These are phyloP conservation scores for Drymonia ruficornis DNA, from an alignment of 2,888 invertebrate genomes.

Conservation along the genomic window DNA sequence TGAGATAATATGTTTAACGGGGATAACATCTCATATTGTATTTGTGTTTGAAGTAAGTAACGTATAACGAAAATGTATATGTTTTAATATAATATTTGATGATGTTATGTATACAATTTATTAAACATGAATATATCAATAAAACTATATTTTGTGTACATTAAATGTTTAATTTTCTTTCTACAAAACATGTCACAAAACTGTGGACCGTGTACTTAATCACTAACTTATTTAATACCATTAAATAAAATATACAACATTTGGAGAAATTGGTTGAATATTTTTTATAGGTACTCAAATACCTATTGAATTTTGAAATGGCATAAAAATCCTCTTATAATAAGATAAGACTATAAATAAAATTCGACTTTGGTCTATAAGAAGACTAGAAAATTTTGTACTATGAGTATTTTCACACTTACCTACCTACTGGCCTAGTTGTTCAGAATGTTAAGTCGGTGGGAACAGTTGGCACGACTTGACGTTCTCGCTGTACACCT, in stretches of 20 bases:
- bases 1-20: slow-evolving; percentile 71
- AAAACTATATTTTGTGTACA: slow-evolving; percentile 86
- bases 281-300: no score
- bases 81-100: slow-evolving; percentile 85
- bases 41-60: slow-evolving; percentile 82
- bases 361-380: slow-evolving; percentile 46
- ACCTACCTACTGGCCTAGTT: slow-evolving; percentile 9
- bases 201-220: slow-evolving; percentile 7
- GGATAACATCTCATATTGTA: slow-evolving; percentile 84
- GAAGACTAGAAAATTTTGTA: slow-evolving; percentile 75
- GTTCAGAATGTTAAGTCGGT: slow-evolving; percentile 43
- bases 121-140: slow-evolving; percentile 85
- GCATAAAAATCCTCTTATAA: not conserved
- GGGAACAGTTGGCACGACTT: slow-evolving; percentile 77
- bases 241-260: not conserved
- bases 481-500: slow-evolving; percentile 75
- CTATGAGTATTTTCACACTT: slow-evolving; percentile 60
- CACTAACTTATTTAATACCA: not conserved
- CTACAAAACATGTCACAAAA: slow-evolving; percentile 47
- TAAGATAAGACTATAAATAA: no score
- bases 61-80: slow-evolving; percentile 84
- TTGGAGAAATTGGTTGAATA: not conserved
- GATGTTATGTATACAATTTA: slow-evolving; percentile 85
- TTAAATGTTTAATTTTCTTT: slow-evolving; percentile 73
- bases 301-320: no score